A percentile compares a stretch with the other conserved stretches of the same genome.
These are phyloP conservation scores for Alloplasta piceator DNA, from an alignment of 2,888 invertebrate genomes.

Conservation along the genomic window DNA sequence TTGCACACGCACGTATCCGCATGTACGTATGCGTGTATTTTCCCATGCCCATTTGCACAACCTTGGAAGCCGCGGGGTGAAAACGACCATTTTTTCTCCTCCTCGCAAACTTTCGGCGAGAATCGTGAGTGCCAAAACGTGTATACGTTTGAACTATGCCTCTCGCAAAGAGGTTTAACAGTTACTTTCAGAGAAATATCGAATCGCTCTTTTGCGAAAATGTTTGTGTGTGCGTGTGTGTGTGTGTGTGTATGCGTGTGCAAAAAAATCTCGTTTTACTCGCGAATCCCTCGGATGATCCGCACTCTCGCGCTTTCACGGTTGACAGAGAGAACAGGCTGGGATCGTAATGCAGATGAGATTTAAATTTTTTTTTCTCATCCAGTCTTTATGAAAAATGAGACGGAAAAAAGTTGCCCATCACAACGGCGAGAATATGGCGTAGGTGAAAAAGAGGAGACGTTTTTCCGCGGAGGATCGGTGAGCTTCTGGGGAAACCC, in stretches of 20 bases:
- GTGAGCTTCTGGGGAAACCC: background rate
- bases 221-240: too few relatives aligned
- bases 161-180: constrained; percentile 58
- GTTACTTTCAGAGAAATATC: constrained; percentile 59
- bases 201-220: constrained; percentile 26
- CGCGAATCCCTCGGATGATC: constrained; percentile 40
- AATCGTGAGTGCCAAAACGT: constrained; percentile 68
- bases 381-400: too few relatives aligned
- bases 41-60: constrained; percentile 17
- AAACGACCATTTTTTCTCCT: constrained; percentile 39
- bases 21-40: background rate
- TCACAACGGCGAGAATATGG: too few relatives aligned
- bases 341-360: constrained; percentile 2
- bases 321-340: constrained; percentile 16
- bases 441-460: background rate
- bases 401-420: too few relatives aligned
- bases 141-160: constrained; percentile 53
- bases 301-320: constrained; percentile 42
- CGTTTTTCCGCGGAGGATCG: background rate
- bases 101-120: constrained; percentile 51
- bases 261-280: constrained; percentile 18
- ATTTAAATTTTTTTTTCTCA: constrained; percentile 9
- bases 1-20: background rate
- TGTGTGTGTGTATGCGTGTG: background rate
- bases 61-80: constrained; percentile 43